These are phyloP conservation scores for Cyprinodon diabolis DNA, from an alignment of 2,797 vertebrate genomes.

Conservation along the genomic window DNA sequence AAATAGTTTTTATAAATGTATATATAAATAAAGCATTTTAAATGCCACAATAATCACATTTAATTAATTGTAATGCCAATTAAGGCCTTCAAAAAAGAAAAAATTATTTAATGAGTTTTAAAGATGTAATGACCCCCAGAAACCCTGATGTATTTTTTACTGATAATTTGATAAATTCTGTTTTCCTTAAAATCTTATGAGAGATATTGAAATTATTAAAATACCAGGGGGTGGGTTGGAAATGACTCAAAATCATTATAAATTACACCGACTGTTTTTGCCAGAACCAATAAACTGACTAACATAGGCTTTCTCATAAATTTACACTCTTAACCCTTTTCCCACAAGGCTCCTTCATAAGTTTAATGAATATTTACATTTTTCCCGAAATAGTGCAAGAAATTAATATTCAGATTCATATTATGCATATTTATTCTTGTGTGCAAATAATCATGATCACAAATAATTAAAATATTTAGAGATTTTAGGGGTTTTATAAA, in stretches of 20 bases:
- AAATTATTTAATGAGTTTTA: no score
- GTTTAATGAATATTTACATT: not conserved
- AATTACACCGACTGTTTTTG: not conserved
- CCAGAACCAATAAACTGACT: conserved; percentile 2
- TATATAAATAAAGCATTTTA: no score
- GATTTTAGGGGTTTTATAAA: not conserved
- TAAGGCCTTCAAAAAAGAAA: no score
- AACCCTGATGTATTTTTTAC: no score
- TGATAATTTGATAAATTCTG: no score
- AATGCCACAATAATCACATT: no score
- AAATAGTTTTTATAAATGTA: no score
- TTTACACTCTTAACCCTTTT: not conserved
- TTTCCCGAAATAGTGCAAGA: not conserved
- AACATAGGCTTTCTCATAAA: conserved; percentile 1
- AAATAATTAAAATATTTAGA: not conserved
- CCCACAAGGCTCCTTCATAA: not conserved
- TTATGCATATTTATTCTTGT: not conserved
- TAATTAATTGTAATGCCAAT: no score
- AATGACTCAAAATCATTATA: not conserved
- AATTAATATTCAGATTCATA: not conserved
- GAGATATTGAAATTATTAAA: not conserved
- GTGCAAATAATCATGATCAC: not conserved
- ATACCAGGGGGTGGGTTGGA: not conserved
- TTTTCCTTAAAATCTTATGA: no score
- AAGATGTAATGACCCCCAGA: no score